Evolutionary conservation across 2,797 vertebrate genomes (phyloP).

Genomic region (Chrysocyon brachyurus): DNA sequence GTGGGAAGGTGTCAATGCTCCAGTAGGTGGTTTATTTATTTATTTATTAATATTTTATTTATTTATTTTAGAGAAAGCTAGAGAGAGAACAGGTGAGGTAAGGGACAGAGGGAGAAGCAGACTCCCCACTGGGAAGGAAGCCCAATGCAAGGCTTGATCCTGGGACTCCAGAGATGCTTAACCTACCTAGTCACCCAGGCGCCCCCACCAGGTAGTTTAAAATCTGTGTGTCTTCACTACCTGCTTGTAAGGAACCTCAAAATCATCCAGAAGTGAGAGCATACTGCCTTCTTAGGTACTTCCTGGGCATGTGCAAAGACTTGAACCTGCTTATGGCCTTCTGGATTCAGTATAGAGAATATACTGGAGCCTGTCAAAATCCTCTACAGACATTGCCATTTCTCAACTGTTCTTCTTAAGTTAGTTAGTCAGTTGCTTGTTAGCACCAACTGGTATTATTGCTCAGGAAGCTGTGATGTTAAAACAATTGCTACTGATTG

Average conservation of each 20-base stretch:
- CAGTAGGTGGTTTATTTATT: neutral
- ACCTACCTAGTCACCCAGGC: too few species aligned
- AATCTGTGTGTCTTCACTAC: neutral
- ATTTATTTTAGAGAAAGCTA: too few species aligned
- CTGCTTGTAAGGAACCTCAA: neutral
- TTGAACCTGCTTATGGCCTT: neutral
- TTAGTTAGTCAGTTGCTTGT: neutral
- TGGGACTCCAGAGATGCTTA: too few species aligned
- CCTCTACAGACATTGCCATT: neutral
- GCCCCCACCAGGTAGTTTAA: neutral
- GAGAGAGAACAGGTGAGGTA: too few species aligned
- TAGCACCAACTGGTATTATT: neutral
- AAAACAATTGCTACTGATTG: conserved; percentile 21
- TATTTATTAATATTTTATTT: too few species aligned
- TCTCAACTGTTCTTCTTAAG: neutral
- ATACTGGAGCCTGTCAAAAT: neutral
- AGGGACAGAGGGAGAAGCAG: too few species aligned
- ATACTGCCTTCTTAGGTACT: neutral
- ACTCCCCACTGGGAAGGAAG: too few species aligned
- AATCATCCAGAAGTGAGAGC: neutral
- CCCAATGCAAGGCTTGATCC: too few species aligned
- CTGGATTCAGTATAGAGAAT: neutral
- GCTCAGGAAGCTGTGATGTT: neutral
- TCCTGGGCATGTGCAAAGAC: neutral
- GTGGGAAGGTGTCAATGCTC: neutral